Evolutionary conservation across 2,888 invertebrate species (phyloP).

Genomic region (Metellina segmentata): DNA sequence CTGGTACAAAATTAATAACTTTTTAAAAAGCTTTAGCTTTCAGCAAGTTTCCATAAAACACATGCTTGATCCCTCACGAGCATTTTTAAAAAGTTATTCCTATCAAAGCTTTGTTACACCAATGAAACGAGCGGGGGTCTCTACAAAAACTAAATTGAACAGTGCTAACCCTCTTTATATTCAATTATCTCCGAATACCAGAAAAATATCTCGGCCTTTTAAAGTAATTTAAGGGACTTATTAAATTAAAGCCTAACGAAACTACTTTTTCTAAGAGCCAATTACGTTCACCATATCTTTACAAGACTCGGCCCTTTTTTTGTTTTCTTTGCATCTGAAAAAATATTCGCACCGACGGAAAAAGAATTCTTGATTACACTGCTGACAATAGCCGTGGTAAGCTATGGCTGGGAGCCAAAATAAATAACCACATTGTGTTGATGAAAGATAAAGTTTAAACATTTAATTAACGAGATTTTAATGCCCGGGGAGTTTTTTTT

Average conservation of each 20-base stretch:
- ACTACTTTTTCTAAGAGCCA: background rate
- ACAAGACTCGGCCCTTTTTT: background rate
- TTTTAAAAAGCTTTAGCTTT: too few relatives aligned
- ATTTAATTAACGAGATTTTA: background rate
- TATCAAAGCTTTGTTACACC: too few relatives aligned
- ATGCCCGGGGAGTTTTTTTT: background rate
- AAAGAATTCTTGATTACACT: background rate
- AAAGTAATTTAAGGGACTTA: background rate
- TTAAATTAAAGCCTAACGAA: background rate
- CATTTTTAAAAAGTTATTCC: too few relatives aligned
- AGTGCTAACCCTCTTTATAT: too few relatives aligned
- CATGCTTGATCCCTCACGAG: too few relatives aligned
- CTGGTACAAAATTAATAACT: too few relatives aligned
- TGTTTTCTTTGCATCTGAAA: background rate
- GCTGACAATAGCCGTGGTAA: background rate
- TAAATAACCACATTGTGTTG: background rate
- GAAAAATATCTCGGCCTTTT: background rate
- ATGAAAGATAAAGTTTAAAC: constrained; percentile 1
- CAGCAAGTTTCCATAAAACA: too few relatives aligned
- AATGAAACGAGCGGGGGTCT: too few relatives aligned
- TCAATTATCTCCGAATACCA: too few relatives aligned
- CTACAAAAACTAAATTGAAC: too few relatives aligned
- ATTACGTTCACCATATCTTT: background rate
- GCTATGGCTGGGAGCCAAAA: background rate
- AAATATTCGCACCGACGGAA: background rate